phyloP scores from a whole-genome alignment of 2,113 vertebrate species.

The Ailurus styani region DNA sequence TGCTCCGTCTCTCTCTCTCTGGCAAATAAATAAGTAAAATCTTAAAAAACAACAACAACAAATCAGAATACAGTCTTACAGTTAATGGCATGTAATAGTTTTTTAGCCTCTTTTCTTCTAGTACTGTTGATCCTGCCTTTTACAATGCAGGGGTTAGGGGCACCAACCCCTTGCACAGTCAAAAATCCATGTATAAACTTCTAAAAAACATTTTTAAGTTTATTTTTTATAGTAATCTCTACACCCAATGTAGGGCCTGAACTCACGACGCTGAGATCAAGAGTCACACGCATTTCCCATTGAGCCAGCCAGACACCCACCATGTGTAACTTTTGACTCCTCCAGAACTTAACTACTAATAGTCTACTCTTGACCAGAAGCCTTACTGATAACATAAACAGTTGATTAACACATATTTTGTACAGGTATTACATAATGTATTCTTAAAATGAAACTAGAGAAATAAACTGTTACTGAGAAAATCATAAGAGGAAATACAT shows the following conservation, averaged over 20 bases:
- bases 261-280: not conserved
- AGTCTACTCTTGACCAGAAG: not conserved
- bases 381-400: not conserved
- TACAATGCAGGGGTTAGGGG: not conserved
- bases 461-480: not conserved
- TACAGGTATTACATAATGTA: not conserved
- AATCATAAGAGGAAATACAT: not conserved
- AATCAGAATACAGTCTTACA: constrained; percentile 37
- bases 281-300: not conserved
- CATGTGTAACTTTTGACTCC: not conserved
- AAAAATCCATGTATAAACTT: not conserved
- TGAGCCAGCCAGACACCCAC: not conserved
- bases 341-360: not conserved
- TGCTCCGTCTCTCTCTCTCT: too few relatives aligned
- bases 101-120: constrained; percentile 34
- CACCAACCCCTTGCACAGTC: not conserved
- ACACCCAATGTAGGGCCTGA: not conserved
- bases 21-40: too few relatives aligned
- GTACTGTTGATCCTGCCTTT: not conserved
- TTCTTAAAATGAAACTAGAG: not conserved
- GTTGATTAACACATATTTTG: not conserved
- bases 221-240: not conserved
- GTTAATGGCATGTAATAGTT: constrained; percentile 17
- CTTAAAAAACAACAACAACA: not conserved
- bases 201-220: not conserved